Conservation (phyloP, 2,113 vertebrate genomes). For the Limnothrissa miodon region DNA sequence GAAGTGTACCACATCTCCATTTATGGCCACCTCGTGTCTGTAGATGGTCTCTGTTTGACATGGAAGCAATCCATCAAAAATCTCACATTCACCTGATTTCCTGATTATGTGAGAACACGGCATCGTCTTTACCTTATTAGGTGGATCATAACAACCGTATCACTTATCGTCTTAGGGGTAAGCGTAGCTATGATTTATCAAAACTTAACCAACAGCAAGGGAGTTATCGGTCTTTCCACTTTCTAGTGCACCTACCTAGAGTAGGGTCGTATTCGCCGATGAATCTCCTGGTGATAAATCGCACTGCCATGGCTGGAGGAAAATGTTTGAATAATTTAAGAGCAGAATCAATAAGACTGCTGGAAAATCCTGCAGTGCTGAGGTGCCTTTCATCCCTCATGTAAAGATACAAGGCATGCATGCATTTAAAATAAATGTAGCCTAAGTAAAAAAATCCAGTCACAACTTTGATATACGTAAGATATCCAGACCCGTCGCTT, state of each 20-base stretch:
- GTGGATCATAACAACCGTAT: background rate
- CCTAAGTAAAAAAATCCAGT: too few species aligned
- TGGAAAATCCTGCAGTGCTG: slow-evolving; percentile 13
- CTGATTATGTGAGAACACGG: background rate
- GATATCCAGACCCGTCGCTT: background rate
- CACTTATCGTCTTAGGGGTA: background rate
- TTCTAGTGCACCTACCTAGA: slow-evolving; percentile 63
- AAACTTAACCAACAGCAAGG: background rate
- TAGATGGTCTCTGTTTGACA: slow-evolving; percentile 74
- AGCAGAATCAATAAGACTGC: background rate
- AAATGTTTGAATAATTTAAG: background rate
- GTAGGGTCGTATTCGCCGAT: slow-evolving; percentile 80
- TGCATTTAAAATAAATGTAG: background rate
- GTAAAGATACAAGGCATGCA: background rate
- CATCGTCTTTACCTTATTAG: background rate
- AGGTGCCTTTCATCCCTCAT: slow-evolving; percentile 11
- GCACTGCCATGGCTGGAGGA: slow-evolving; percentile 67
- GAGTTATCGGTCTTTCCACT: background rate
- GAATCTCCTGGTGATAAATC: slow-evolving; percentile 79
- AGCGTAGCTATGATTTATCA: background rate
- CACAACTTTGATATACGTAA: too few species aligned
- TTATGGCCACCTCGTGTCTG: slow-evolving; percentile 67
- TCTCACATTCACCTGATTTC: background rate
- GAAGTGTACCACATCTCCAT: slow-evolving; percentile 74
- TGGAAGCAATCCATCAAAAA: background rate